Base-by-base conservation (phyloP, 2,113 vertebrate species). In the Anseranas semipalmata region DNA sequence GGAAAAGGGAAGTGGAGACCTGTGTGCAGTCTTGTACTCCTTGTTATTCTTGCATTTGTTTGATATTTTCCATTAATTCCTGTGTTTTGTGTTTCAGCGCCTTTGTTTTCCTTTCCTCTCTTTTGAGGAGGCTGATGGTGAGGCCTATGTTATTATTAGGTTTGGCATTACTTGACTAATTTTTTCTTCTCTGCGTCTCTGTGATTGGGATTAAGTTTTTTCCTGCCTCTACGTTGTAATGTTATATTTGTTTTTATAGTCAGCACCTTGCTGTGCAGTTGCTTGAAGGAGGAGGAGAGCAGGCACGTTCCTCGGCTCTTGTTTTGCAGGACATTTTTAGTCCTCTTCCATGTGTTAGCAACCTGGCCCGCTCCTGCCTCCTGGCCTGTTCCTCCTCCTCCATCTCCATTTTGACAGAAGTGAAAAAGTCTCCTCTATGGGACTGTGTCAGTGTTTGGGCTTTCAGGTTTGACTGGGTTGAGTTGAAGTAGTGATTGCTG, bases 101-200 rank as follows among this genome's bases (percentile, higher is more conserved):
- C 84, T 96, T 97, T 97, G 95, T 97, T 96, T 97, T 95, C 67
- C n/a, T 95, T 95, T 95, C 91, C 92, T 95, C 77, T 95, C 88
- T 93, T 97, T 93, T 3, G 7, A 60, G 83, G 73, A 93, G 65
- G 83, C 58, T 83, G 83, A 74, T 92, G 83, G 52, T 74, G 41
- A 37, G 63, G 66, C 59, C 67, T 80, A 53, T 93, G 87, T 96
- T 95, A 85, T 95, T 96, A 94, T 93, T 96, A 79, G 77, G 87
- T 80, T 96, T 97, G 96, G 96, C 87, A 85, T 83, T 82, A 79
- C 90, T 93, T 92, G 66, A 93, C 93, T 82, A 95, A 73, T 83
- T 94, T 82, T 92, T 95, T 90, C 89, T 95, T 92, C 74, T 85
- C 71, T 96, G 90, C 84, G 71, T 91, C 70, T 37, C 48, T 92